phyloP scores from a whole-genome alignment of 2,888 invertebrate species.

The Formica aserva region DNA sequence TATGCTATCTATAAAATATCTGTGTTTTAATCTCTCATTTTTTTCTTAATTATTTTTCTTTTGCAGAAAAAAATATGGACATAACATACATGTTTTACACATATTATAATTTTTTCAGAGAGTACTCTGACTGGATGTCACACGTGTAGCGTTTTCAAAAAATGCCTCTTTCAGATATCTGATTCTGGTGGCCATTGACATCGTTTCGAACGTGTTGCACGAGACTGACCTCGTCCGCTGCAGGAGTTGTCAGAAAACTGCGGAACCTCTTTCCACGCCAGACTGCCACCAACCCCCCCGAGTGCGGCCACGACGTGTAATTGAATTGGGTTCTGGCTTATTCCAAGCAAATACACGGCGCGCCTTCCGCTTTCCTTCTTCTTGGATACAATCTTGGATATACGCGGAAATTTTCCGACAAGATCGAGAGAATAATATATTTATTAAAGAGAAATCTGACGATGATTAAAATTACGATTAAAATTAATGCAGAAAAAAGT shows the following conservation, averaged over 20 bases:
- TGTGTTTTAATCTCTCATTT: background rate
- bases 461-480: background rate
- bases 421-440: conserved; percentile 36
- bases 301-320: conserved; percentile 71
- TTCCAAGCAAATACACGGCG: conserved; percentile 57
- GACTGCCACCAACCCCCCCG: conserved; percentile 57
- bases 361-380: conserved; percentile 19
- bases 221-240: conserved; percentile 56
- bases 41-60: background rate
- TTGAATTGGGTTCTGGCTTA: conserved; percentile 75
- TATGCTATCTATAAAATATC: background rate
- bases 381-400: conserved; percentile 42
- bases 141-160: background rate
- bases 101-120: background rate
- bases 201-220: conserved; percentile 67
- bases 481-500: background rate
- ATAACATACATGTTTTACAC: background rate
- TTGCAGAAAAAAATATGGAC: background rate
- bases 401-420: conserved; percentile 31
- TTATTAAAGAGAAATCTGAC: conserved; percentile 32
- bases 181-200: conserved; percentile 55
- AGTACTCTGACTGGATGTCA: background rate
- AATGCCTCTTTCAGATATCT: conserved; percentile 63
- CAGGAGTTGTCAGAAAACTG: conserved; percentile 69
- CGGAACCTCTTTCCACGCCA: conserved; percentile 59